These are phyloP conservation scores for Malurus alboscapulatus DNA, from an alignment of 2,113 vertebrate species.

Conservation along the genomic window DNA sequence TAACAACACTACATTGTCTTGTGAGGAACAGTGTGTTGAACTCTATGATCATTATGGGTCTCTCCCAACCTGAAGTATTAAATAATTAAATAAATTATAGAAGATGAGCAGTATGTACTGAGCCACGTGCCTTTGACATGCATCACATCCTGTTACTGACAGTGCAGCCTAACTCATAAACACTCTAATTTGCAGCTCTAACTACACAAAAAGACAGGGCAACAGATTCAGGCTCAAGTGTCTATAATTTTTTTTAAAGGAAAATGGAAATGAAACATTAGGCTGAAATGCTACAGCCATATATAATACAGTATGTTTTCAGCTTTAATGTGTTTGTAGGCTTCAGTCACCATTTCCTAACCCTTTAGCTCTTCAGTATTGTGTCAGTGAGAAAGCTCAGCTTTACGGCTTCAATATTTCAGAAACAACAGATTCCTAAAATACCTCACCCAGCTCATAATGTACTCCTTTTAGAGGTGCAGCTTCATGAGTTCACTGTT, in stretches of 20 bases:
- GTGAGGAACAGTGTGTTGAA: background rate
- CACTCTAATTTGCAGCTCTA: background rate
- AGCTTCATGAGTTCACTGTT: background rate
- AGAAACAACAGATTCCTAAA: background rate
- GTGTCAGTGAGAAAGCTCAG: background rate
- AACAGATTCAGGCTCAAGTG: background rate
- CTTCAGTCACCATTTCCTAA: background rate
- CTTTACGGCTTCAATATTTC: background rate
- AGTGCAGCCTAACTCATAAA: background rate
- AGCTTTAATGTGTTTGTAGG: background rate
- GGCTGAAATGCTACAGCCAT: background rate
- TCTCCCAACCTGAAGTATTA: background rate
- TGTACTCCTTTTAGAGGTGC: background rate
- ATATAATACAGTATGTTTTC: background rate
- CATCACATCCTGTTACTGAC: background rate
- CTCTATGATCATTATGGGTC: background rate
- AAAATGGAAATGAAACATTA: background rate
- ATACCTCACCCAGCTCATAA: background rate
- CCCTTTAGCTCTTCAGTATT: background rate
- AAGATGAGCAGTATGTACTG: background rate
- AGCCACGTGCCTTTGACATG: background rate
- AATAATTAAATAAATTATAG: background rate
- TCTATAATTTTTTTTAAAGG: background rate
- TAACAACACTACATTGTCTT: too few relatives aligned
- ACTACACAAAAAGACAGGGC: background rate